Conservation (phyloP, 2,113 vertebrate species). For the Sylvia atricapilla region DNA sequence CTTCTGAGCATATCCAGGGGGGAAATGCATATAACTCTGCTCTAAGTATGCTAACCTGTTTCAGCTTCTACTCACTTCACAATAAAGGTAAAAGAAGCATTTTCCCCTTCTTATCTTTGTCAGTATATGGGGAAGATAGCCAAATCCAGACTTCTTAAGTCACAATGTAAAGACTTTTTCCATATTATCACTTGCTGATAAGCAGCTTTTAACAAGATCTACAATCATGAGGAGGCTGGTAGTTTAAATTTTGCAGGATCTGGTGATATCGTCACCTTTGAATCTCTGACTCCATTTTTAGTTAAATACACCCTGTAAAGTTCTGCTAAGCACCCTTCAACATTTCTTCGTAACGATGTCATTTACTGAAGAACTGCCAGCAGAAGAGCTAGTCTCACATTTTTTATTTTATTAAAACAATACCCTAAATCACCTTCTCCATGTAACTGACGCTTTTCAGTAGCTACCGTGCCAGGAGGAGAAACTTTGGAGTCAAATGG, state of each 20-base stretch:
- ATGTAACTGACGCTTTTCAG: background rate
- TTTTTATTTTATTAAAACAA: background rate
- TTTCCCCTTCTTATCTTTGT: background rate
- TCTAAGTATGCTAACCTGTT: background rate
- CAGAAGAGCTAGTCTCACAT: background rate
- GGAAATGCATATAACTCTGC: background rate
- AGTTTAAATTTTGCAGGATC: background rate
- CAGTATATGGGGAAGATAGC: background rate
- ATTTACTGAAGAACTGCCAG: background rate
- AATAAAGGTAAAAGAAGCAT: background rate
- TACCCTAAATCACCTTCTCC: background rate
- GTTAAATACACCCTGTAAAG: background rate
- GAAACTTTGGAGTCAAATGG: background rate
- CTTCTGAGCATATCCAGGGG: background rate
- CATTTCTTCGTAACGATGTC: background rate
- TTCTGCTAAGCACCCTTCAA: background rate
- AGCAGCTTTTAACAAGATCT: background rate
- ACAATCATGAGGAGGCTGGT: background rate
- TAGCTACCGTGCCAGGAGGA: background rate
- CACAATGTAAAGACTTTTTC: background rate
- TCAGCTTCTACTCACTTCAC: background rate
- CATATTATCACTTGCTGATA: background rate
- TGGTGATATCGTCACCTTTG: background rate
- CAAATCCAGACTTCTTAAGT: background rate
- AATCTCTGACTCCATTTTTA: background rate